Base-by-base conservation (phyloP, 2,888 invertebrate genomes). In the Aphodius sticticus region DNA sequence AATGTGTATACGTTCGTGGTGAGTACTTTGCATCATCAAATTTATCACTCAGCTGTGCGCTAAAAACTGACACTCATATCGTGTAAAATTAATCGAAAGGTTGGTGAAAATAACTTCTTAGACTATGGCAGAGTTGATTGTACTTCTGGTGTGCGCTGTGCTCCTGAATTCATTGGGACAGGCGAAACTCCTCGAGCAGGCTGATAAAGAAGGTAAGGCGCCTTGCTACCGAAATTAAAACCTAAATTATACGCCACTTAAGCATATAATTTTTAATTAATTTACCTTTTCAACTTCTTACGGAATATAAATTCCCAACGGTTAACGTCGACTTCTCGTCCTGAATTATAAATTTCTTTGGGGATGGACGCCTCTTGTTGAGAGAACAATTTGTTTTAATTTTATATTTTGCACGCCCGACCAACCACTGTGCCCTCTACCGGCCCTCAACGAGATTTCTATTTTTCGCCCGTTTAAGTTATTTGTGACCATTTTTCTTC, bases 221-320 rank as follows among this genome's bases (percentile, higher is more conserved):
- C 12, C 53, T 5, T 53, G 53, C 53, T 12, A 78, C 76, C 80
- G 76, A 81, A 81, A 82, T 82, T 81, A 81, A 82, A 83, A 83
- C 79, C 81, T 80, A 78, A 82, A 82, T 83, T 77, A 78, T 80
- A 79, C 79, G 79, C 70, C 79, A 81, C 76, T 81, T 78, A 77
- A 80, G 81, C 80, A 81, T 80, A 82, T 82, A 83, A 83, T 82
- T 82, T 81, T 81, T 83, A 83, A 83, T 83, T 83, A 82, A 83
- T 83, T 81, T 81, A 81, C 79, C 82, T 83, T 79, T 79, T 77
- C 78, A 81, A 78, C 81, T 79, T 81, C 82, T 79, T 78, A 36
- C 69, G 78, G 78, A 78, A 81, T 81, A 82, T 83, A 83, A 83
- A 83, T 83, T 83, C 81, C 76, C 76, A 37, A 72, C 80, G 82